phyloP scores from a whole-genome alignment of 1,140 invertebrate species.

The Lordiphosa mommai region DNA sequence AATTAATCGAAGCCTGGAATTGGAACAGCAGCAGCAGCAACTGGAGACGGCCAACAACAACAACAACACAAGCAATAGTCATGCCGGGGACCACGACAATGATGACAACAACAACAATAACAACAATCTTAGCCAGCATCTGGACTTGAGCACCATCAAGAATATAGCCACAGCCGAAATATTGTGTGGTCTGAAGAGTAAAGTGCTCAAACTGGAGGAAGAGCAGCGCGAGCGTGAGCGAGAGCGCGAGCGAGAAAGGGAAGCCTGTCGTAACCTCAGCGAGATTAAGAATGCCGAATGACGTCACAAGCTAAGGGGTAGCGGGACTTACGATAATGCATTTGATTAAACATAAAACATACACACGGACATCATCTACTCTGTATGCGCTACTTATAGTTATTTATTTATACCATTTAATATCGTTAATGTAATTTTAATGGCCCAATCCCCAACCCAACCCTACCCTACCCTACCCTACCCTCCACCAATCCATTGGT shows the following conservation, averaged over 20 bases:
- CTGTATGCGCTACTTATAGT: slow-evolving; percentile 68
- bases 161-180: slow-evolving; percentile 76
- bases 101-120: slow-evolving; percentile 46
- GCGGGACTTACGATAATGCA: slow-evolving; percentile 40
- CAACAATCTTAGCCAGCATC: slow-evolving; percentile 62
- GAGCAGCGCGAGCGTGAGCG: slow-evolving; percentile 60
- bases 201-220: slow-evolving; percentile 74
- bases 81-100: slow-evolving; percentile 30
- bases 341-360: slow-evolving; percentile 52
- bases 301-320: slow-evolving; percentile 14
- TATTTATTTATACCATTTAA: slow-evolving; percentile 73
- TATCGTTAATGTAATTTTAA: slow-evolving; percentile 73
- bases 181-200: slow-evolving; percentile 70
- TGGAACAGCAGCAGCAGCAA: slow-evolving; percentile 37
- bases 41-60: slow-evolving; percentile 27
- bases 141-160: slow-evolving; percentile 74
- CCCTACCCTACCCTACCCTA: slow-evolving; percentile 1
- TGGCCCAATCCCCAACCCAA: slow-evolving; percentile 20
- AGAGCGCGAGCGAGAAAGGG: slow-evolving; percentile 36
- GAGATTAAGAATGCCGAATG: slow-evolving; percentile 76
- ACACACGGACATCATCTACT: slow-evolving; percentile 17
- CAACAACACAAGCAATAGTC: slow-evolving; percentile 30
- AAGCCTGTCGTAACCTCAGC: slow-evolving; percentile 60
- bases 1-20: slow-evolving; percentile 60
- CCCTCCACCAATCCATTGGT: slow-evolving; percentile 38